Conservation (phyloP, 1,140 invertebrate species). For the Acromyrmex charruanus region DNA sequence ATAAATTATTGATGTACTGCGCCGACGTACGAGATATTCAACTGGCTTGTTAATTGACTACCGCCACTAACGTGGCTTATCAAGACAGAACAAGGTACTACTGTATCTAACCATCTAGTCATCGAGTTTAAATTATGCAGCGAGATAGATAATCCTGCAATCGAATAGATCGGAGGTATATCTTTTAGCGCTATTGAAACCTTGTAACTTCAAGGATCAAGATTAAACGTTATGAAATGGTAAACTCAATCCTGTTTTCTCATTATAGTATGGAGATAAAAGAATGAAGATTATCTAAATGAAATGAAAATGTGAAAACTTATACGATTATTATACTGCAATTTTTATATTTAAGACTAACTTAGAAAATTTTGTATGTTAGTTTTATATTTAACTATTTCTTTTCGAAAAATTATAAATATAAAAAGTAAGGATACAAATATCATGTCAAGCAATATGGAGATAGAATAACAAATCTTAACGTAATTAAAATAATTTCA, state of each 20-base stretch:
- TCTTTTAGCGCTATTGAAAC: conserved; percentile 14
- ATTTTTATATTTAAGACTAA: background rate
- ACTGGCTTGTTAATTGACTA: conserved; percentile 57
- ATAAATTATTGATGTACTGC: conserved; percentile 55
- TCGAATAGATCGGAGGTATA: conserved; percentile 3
- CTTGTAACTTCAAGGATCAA: background rate
- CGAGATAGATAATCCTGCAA: conserved; percentile 27
- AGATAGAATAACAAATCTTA: background rate
- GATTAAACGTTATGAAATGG: background rate
- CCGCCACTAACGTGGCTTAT: conserved; percentile 43
- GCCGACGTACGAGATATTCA: conserved; percentile 46
- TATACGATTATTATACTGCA: background rate
- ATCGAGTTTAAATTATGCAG: conserved; percentile 49
- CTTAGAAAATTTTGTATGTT: background rate
- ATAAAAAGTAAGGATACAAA: background rate
- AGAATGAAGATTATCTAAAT: background rate
- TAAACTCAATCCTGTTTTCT: background rate
- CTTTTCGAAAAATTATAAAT: background rate
- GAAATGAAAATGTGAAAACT: background rate
- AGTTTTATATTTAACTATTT: background rate
- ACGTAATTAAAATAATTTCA: background rate
- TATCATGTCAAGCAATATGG: background rate
- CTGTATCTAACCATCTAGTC: conserved; percentile 53
- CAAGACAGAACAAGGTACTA: conserved; percentile 56
- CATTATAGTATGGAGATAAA: conserved; percentile 16